Conservation (phyloP, 2,113 vertebrate species). For the Monopterus albus region DNA sequence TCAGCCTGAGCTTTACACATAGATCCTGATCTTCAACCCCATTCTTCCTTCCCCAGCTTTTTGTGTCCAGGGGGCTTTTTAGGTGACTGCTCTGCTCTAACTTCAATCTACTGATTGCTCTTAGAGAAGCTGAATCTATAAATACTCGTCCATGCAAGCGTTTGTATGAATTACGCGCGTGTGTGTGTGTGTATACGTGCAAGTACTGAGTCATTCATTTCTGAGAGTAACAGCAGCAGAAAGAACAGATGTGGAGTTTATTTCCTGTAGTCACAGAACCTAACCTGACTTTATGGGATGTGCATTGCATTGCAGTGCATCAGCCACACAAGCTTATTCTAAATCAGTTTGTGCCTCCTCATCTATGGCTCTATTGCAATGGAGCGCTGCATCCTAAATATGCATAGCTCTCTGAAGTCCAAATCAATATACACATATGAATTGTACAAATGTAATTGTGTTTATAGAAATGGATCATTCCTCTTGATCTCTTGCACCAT, state of each 20-base stretch:
- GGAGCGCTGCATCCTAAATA: not conserved
- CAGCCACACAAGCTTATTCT: not conserved
- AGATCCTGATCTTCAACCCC: slow-evolving; percentile 57
- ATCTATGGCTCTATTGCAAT: not conserved
- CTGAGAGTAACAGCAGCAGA: slow-evolving; percentile 13
- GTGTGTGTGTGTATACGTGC: not conserved
- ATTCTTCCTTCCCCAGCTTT: slow-evolving; percentile 22
- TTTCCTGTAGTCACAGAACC: slow-evolving; percentile 17
- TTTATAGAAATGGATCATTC: not conserved
- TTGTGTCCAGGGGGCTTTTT: slow-evolving; percentile 1
- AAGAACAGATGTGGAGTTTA: slow-evolving; percentile 21
- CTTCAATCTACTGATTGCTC: slow-evolving; percentile 45
- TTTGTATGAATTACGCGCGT: slow-evolving; percentile 20
- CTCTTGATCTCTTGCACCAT: slow-evolving; percentile 1
- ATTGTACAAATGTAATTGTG: not conserved
- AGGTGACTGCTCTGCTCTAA: slow-evolving; percentile 36
- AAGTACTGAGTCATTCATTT: slow-evolving; percentile 24
- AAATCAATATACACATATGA: not conserved
- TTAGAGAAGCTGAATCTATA: slow-evolving; percentile 34
- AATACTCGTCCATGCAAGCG: slow-evolving; percentile 3
- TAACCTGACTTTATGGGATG: slow-evolving; percentile 14
- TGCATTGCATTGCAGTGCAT: slow-evolving; percentile 14
- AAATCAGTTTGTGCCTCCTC: not conserved
- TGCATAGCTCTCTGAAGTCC: not conserved
- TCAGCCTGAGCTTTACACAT: slow-evolving; percentile 20